Conservation (phyloP, 2,113 vertebrate genomes). For the Clarias macrocephalus region DNA sequence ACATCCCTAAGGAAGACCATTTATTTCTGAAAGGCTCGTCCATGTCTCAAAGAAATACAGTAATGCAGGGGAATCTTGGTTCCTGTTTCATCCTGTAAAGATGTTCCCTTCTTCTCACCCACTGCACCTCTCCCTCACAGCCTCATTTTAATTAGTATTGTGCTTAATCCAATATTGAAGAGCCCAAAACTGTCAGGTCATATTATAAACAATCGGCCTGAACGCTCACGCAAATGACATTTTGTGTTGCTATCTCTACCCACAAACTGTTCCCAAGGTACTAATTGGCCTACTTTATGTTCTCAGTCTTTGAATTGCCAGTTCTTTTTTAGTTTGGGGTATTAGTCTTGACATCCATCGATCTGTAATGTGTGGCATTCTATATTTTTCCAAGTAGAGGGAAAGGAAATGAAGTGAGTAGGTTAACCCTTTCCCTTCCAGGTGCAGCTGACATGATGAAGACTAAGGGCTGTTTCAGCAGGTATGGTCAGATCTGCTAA, state of each 20-base stretch:
- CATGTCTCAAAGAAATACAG: conserved; percentile 18
- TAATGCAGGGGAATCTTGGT: neutral
- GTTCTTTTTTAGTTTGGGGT: conserved; percentile 72
- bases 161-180: conserved; percentile 78
- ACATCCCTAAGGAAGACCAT: neutral
- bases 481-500: conserved; percentile 58
- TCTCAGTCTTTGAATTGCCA: conserved; percentile 71
- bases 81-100: neutral
- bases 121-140: conserved; percentile 53
- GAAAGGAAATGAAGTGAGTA: conserved; percentile 64
- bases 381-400: conserved; percentile 58
- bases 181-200: conserved; percentile 79
- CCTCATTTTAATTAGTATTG: conserved; percentile 77
- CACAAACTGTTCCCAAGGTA: conserved; percentile 77
- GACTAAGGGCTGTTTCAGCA: conserved; percentile 15
- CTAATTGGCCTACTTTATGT: conserved; percentile 79
- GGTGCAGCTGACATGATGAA: conserved; percentile 16
- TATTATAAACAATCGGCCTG: conserved; percentile 78
- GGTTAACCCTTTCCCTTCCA: conserved; percentile 55
- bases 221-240: conserved; percentile 71
- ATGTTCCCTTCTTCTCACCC: conserved; percentile 37
- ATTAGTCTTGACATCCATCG: conserved; percentile 73
- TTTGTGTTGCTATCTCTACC: conserved; percentile 72
- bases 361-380: conserved; percentile 55
- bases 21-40: conserved; percentile 10